Base-by-base conservation (phyloP, 1,140 invertebrate species). In the Dreissena rostriformis region DNA sequence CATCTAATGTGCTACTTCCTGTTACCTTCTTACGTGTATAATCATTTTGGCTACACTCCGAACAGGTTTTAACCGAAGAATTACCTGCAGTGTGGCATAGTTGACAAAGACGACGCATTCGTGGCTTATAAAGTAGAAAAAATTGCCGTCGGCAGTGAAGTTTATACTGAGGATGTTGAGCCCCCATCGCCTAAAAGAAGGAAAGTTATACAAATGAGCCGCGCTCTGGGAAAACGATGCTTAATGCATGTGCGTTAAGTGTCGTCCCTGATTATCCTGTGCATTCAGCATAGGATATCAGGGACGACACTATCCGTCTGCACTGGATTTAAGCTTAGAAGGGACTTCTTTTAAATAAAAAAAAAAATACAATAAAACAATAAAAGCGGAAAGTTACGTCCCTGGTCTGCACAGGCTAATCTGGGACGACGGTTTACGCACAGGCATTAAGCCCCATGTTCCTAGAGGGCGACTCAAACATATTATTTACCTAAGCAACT, bases 61-160 rank as follows among this genome's bases (percentile, higher is more conserved):
- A 39, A 39, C 39, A 39, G 39, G 39, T 39, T 26, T 63, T 63
- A 39, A 39, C 39, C 4, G 26, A 72, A 39, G 49, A 19, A 8
- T 70, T 80, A 80, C 77, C 51, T 71, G 17, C 26, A 80, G 49
- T 24, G 66, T 71, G 0, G 22, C n/a, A 14, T 51, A 49, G 24
- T 80, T 26, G n/a, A 71, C 39, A 52, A 80, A 28, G 11, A 55
- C 10, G 39, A 80, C 28, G 8, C 70, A 28, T 12, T 70, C 29
- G n/a, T 7, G 0, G 22, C 61, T 28, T 24, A 57, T 29, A 8
- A 70, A n/a, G 28, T 24, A 80, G 17, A 80, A 17, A 22, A 39
- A 28, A 12, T 22, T 51, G 11, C 77, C 49, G 53, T 80, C 77
- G 11, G 77, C 52, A n/a, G 77, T 49, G 51, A 70, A 80, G 52